Evolutionary conservation across 2,888 invertebrate genomes (phyloP).

Genomic region (Arrhopalites spinosus): DNA sequence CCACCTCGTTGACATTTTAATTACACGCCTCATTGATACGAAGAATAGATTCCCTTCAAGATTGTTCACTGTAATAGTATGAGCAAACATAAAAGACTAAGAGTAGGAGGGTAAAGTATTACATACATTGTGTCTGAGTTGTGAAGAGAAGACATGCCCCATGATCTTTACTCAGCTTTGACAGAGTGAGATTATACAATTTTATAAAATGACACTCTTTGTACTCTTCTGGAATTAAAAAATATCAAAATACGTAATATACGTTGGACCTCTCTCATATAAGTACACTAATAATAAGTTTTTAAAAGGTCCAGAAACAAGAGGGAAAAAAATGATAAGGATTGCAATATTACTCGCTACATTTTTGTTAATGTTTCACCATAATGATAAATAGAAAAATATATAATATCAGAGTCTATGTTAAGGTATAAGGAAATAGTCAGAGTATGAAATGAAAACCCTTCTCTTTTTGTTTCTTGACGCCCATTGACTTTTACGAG

Average conservation of each 20-base stretch:
- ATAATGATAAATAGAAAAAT: slow-evolving; percentile 1
- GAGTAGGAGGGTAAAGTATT: not conserved
- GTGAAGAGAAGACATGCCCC: not conserved
- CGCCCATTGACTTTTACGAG: slow-evolving; percentile 41
- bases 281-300: too few species aligned
- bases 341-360: not conserved
- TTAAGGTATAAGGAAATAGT: not conserved
- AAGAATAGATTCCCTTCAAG: slow-evolving; percentile 15
- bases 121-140: not conserved
- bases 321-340: not conserved
- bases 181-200: not conserved
- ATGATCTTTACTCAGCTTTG: not conserved
- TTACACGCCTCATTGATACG: slow-evolving; percentile 28
- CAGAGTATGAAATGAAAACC: not conserved
- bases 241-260: too few species aligned
- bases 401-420: not conserved
- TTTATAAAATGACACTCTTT: not conserved
- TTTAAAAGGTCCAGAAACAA: too few species aligned
- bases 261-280: too few species aligned
- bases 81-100: not conserved
- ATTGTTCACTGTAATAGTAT: not conserved
- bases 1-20: slow-evolving; percentile 30
- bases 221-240: too few species aligned
- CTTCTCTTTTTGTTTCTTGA: slow-evolving; percentile 21
- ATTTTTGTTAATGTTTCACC: not conserved